Percentiles rank a stretch among this genome's conserved stretches.
These are phyloP conservation scores for Mesocricetus auratus DNA, from an alignment of 2,113 vertebrate species.

Conservation along the genomic window DNA sequence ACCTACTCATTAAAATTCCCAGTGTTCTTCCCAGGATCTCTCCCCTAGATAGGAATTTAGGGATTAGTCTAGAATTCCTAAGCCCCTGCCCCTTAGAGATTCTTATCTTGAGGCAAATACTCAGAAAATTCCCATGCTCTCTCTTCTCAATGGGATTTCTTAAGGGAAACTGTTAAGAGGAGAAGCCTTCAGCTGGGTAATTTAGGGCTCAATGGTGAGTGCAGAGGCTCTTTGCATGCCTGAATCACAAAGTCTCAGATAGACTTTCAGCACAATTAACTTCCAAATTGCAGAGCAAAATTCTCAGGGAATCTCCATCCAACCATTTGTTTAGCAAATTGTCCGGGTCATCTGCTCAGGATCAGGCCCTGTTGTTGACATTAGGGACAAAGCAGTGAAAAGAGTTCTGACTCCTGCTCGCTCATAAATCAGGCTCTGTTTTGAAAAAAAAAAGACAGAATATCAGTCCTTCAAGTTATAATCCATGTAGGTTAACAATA, in stretches of 20 bases:
- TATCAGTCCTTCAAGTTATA: not conserved
- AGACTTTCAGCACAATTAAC: not conserved
- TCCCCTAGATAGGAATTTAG: not conserved
- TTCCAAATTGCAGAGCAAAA: not conserved
- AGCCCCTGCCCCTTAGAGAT: not conserved
- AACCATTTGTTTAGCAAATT: not conserved
- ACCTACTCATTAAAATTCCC: not conserved
- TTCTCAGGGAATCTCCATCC: not conserved
- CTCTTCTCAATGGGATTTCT: not conserved
- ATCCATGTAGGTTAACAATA: not conserved
- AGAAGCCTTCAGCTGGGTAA: not conserved
- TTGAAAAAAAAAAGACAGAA: not conserved
- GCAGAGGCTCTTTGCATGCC: not conserved
- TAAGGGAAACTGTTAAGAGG: not conserved
- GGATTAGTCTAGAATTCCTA: slow-evolving; percentile 17
- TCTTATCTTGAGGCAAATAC: not conserved
- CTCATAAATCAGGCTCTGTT: not conserved
- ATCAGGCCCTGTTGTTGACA: not conserved
- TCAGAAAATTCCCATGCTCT: not conserved
- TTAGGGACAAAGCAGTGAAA: not conserved
- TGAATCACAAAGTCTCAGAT: not conserved
- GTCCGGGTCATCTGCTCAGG: not conserved
- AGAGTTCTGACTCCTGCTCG: not conserved
- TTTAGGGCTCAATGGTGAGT: not conserved
- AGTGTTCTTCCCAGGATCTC: not conserved